These are phyloP conservation scores for Zygothrica quintamaculata DNA, from an alignment of 2,888 invertebrate genomes.

Conservation along the genomic window DNA sequence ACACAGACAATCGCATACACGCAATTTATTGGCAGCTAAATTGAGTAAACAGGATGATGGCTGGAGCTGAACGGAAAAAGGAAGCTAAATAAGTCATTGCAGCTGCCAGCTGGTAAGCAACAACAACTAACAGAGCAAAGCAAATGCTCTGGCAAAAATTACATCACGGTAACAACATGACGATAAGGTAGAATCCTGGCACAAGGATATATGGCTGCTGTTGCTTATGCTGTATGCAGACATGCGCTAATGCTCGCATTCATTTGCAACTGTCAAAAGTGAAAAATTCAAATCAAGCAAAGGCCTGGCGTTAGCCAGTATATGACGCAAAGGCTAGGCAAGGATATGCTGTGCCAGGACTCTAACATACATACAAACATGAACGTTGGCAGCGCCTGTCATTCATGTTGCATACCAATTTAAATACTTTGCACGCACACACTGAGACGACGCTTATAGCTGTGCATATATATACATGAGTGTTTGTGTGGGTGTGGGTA, in stretches of 20 bases:
- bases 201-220: slow-evolving; percentile 21
- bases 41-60: slow-evolving; percentile 56
- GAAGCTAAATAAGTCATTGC: slow-evolving; percentile 65
- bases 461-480: background rate
- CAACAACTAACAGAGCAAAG: background rate
- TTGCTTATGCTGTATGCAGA: slow-evolving; percentile 31
- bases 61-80: slow-evolving; percentile 27
- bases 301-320: slow-evolving; percentile 5
- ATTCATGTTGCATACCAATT: slow-evolving; percentile 81
- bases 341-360: slow-evolving; percentile 53
- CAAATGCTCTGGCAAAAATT: slow-evolving; percentile 41
- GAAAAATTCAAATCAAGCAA: slow-evolving; percentile 72
- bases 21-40: slow-evolving; percentile 27
- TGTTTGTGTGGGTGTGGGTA: background rate
- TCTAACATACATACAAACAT: slow-evolving; percentile 69
- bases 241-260: slow-evolving; percentile 71
- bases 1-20: slow-evolving; percentile 21
- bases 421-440: slow-evolving; percentile 70
- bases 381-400: slow-evolving; percentile 69
- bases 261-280: slow-evolving; percentile 70
- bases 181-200: slow-evolving; percentile 24
- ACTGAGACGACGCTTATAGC: no score
- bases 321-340: slow-evolving; percentile 25
- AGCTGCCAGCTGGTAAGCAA: no score
- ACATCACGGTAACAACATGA: slow-evolving; percentile 45